Percentiles rank a stretch among this genome's conserved stretches.
Evolutionary conservation across 2,888 invertebrate species (phyloP).

Genomic region (Ellobium chinense): DNA sequence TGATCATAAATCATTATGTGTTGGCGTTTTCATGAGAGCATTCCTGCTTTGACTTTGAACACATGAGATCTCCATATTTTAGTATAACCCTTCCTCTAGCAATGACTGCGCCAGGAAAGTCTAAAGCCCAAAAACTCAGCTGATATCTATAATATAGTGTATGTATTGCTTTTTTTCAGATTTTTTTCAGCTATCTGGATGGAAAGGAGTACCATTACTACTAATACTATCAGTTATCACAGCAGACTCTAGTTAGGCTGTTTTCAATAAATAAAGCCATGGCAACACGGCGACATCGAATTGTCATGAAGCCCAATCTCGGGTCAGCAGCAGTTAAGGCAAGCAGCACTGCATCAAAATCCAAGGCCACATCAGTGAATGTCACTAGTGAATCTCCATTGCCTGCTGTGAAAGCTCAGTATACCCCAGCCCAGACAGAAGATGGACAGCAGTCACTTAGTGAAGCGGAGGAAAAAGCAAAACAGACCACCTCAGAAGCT

Average conservation of each 20-base stretch:
- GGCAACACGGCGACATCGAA: constrained; percentile 29
- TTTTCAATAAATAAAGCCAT: not conserved
- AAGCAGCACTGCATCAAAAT: not conserved
- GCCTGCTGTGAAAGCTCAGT: not conserved
- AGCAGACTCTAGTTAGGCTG: not conserved
- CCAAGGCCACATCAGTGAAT: not conserved
- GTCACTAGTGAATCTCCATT: not conserved
- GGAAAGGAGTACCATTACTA: not conserved
- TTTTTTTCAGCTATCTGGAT: not conserved
- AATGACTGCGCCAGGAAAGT: no score
- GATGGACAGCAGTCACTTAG: not conserved
- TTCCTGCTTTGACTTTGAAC: no score
- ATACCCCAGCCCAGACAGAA: not conserved
- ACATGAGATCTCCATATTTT: no score
- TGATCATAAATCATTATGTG: no score
- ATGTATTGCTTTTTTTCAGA: not conserved
- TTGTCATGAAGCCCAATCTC: constrained; percentile 44
- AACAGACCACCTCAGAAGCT: not conserved
- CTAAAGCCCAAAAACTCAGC: no score
- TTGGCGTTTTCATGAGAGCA: no score
- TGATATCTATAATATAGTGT: no score
- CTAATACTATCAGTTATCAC: not conserved
- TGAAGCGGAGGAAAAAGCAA: not conserved
- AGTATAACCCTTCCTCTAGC: no score
- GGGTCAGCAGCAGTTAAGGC: constrained; percentile 11